Evolutionary conservation across 2,797 vertebrate genomes (phyloP), one percentile per base, ranked within the genome.

Genomic region (Gallinago stenura): DNA sequence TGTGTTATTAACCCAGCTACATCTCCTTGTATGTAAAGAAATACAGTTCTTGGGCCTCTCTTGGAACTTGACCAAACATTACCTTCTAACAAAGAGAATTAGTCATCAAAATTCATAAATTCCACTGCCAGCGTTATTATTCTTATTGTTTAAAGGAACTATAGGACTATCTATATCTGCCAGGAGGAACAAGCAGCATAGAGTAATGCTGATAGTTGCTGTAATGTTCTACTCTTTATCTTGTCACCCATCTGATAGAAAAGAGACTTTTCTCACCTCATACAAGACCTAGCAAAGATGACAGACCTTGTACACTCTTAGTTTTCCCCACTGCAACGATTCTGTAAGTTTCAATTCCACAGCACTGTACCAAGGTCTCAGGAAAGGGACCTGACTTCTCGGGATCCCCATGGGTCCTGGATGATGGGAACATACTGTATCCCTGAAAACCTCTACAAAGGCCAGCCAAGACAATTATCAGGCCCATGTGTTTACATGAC

Each of bases 341-440:
- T 82, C 33, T 71, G 2, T 30, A 60, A 64, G 15, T 41, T 90
- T 80, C 39, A 50, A 5, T 58, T 70, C 43, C 30, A 62, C 33
- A 41, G 51, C 0, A 0, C 31, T 51, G 25, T 56, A 61, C 7
- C 26, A 43, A 57, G 15, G 33, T 28, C 50, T 81, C 50, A 37
- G 50, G 33, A 84, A 45, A 75, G n/a, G n/a, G 31, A 58, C 45
- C 14, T 46, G 21, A 4, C 21, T 89, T 68, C 41, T 76, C 28
- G 60, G 58, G 35, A 61, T 69, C 9, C 39, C 15, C 21, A 1
- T 22, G 15, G 7, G 7, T 72, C 54, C 35, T 58, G 18, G 69
- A 62, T 21, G 15, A 17, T 19, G 22, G 4, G 16, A 61, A 10
- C 16, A 66, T 37, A 54, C 25, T 30, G 4, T 50, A 58, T 7